Conservation (phyloP, 2,113 vertebrate species). For the Opisthocomus hoazin region DNA sequence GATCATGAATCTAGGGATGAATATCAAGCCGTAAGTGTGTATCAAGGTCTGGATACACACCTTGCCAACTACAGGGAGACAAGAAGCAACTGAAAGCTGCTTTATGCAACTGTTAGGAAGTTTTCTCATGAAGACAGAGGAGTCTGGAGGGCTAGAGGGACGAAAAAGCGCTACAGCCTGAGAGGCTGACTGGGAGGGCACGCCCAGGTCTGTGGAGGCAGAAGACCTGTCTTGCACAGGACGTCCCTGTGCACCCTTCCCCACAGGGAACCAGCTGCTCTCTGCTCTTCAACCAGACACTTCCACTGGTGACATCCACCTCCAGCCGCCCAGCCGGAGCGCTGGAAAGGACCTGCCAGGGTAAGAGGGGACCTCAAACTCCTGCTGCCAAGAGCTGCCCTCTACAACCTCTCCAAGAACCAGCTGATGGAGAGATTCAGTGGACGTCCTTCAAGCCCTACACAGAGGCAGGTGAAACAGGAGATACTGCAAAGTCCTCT, state of each 20-base stretch:
- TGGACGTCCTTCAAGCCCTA: neutral
- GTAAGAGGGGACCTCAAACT: neutral
- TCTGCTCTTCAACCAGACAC: neutral
- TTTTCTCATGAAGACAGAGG: neutral
- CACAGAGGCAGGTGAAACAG: neutral
- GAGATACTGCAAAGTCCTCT: neutral
- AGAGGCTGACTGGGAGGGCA: neutral
- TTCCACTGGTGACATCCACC: neutral
- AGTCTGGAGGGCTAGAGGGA: neutral
- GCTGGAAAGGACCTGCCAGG: neutral
- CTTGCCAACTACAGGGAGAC: neutral
- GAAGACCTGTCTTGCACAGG: neutral
- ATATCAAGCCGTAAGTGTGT: neutral
- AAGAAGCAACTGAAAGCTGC: neutral
- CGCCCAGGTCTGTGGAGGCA: neutral
- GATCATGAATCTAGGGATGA: neutral
- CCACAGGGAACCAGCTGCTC: neutral
- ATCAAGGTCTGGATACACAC: neutral
- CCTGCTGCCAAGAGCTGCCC: neutral
- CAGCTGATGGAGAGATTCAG: neutral
- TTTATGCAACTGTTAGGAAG: neutral
- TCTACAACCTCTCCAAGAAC: neutral
- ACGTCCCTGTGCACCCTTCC: neutral
- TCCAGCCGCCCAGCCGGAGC: neutral
- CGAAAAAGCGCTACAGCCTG: neutral